Conservation (phyloP, 2,888 invertebrate genomes). For the Venustoraphidia nigricollis region DNA sequence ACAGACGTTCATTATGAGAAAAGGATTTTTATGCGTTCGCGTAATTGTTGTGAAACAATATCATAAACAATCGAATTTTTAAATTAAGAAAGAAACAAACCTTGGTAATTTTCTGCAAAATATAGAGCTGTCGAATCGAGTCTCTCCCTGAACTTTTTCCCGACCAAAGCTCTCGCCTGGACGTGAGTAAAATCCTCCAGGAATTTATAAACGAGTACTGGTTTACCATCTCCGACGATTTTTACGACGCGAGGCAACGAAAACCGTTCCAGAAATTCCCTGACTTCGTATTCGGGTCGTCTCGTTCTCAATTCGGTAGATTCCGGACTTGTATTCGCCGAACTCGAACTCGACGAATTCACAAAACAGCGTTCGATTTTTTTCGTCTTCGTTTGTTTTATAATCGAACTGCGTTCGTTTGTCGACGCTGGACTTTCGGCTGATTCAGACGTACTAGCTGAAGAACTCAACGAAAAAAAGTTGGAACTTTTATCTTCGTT, state of each 20-base stretch:
- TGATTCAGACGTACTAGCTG: slow-evolving; percentile 20
- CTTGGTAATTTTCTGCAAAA: slow-evolving; percentile 51
- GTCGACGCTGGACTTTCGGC: slow-evolving; percentile 30
- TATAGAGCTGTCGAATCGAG: slow-evolving; percentile 40
- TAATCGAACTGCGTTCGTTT: slow-evolving; percentile 29
- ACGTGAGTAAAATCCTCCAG: slow-evolving; percentile 45
- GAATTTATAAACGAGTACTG: slow-evolving; percentile 44
- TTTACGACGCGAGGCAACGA: slow-evolving; percentile 43
- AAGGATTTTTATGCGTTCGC: too few species aligned
- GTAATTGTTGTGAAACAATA: too few species aligned
- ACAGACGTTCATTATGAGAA: too few species aligned
- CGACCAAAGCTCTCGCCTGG: slow-evolving; percentile 40
- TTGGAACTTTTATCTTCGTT: slow-evolving; percentile 28
- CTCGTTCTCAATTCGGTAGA: slow-evolving; percentile 15
- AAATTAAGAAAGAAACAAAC: slow-evolving; percentile 27
- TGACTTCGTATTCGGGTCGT: slow-evolving; percentile 22
- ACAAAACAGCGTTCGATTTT: slow-evolving; percentile 18
- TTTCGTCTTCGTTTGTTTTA: slow-evolving; percentile 21
- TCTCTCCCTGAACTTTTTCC: slow-evolving; percentile 35
- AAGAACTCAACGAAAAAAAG: slow-evolving; percentile 25
- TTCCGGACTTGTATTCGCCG: slow-evolving; percentile 18
- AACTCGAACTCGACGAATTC: slow-evolving; percentile 11
- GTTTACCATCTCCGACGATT: slow-evolving; percentile 38
- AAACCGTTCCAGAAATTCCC: slow-evolving; percentile 44
- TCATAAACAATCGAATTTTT: too few species aligned